phyloP scores from a whole-genome alignment of 2,888 invertebrate species.

The Glyphotaelius pellucidus region DNA sequence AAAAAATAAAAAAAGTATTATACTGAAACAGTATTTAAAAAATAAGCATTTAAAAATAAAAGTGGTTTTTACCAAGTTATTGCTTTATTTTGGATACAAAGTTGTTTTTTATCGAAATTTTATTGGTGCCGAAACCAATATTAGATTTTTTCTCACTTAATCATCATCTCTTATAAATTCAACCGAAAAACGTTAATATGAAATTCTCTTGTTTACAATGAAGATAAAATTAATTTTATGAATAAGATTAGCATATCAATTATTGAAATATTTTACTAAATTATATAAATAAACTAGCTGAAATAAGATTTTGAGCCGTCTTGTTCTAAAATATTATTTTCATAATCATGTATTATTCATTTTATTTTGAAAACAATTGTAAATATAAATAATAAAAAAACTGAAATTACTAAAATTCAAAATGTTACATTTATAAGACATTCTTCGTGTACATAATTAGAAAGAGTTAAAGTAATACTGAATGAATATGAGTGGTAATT shows the following conservation, averaged over 20 bases:
- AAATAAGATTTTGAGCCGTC: neutral
- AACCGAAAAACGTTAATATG: too few species aligned
- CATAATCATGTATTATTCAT: neutral
- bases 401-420: neutral
- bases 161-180: neutral
- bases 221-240: neutral
- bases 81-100: neutral
- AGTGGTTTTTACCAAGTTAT: too few species aligned
- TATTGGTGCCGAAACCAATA: neutral
- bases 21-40: too few species aligned
- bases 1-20: too few species aligned
- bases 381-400: neutral
- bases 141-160: neutral
- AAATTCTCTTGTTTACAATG: neutral
- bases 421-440: neutral
- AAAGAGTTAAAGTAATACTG: neutral
- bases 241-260: slow-evolving; percentile 21
- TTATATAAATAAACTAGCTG: neutral
- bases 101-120: neutral
- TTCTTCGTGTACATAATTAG: too few species aligned
- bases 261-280: neutral
- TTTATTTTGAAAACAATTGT: neutral
- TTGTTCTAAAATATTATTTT: neutral
- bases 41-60: too few species aligned
- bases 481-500: neutral